Conservation (phyloP, 2,888 invertebrate species). For the Scrobipalpa costella region DNA sequence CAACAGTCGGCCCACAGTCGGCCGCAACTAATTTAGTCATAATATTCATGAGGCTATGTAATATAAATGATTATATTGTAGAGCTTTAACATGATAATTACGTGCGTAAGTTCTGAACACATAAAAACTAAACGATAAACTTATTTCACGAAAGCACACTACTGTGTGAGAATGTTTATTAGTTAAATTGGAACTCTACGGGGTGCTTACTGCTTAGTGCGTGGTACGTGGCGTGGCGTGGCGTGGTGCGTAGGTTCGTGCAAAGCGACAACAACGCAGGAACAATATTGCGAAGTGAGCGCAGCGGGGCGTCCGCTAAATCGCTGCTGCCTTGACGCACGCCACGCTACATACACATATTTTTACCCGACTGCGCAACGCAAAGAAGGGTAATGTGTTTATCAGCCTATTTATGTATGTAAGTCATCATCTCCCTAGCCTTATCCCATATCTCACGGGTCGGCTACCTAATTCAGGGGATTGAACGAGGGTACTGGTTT, state of each 20-base stretch:
- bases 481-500: too few relatives aligned
- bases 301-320: conserved; percentile 22
- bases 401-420: too few relatives aligned
- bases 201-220: neutral
- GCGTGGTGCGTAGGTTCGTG: neutral
- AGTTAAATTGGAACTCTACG: conserved; percentile 1
- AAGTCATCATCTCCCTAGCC: too few relatives aligned
- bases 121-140: conserved; percentile 2
- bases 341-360: conserved; percentile 6
- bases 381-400: too few relatives aligned
- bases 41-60: neutral
- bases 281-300: conserved; percentile 19
- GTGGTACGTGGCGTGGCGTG: neutral
- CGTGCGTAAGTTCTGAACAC: neutral
- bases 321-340: conserved; percentile 17
- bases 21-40: neutral
- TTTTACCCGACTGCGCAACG: too few relatives aligned
- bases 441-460: too few relatives aligned
- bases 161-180: conserved; percentile 14
- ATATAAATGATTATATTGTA: neutral
- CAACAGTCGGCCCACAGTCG: too few relatives aligned
- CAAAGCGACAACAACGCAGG: conserved; percentile 15
- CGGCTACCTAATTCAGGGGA: too few relatives aligned
- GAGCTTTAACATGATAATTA: neutral
- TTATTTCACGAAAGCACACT: conserved; percentile 1